These are phyloP conservation scores for Clavelina lepadiformis DNA, from an alignment of 23 tunicate genomes.

Conservation along the genomic window DNA sequence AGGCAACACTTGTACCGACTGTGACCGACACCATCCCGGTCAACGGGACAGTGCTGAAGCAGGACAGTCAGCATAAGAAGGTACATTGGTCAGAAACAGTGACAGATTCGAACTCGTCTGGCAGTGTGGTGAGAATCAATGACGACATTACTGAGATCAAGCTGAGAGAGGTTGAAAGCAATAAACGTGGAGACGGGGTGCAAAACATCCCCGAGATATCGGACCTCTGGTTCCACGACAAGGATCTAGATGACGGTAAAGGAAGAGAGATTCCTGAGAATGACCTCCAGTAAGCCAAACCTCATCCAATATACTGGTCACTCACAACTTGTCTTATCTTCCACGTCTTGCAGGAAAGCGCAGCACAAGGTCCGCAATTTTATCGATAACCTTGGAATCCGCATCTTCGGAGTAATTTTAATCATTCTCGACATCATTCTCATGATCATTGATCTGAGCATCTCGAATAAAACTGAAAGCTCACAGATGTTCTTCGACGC, in stretches of 20 bases:
- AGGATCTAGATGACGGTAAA: conserved; percentile 25
- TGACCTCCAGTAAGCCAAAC: conserved; percentile 47
- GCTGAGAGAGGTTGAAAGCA: too few species aligned
- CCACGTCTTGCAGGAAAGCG: conserved; percentile 23
- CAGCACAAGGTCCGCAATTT: conserved; percentile 38
- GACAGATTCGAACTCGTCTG: too few species aligned
- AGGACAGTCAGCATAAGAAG: conserved; percentile 37
- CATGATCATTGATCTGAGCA: conserved; percentile 72
- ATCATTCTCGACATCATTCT: conserved; percentile 77
- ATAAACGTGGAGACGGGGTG: not conserved
- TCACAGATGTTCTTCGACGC: conserved; percentile 48
- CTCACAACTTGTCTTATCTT: not conserved
- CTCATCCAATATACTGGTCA: too few species aligned
- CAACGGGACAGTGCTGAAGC: not conserved
- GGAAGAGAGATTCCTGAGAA: conserved; percentile 22
- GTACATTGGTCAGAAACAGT: too few species aligned
- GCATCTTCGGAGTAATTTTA: conserved; percentile 55
- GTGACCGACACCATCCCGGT: too few species aligned
- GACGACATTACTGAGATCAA: conserved; percentile 5
- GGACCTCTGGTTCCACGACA: conserved; percentile 47
- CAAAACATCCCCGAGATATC: conserved; percentile 60
- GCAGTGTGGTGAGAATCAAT: too few species aligned
- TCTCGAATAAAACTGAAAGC: conserved; percentile 23
- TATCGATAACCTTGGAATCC: conserved; percentile 50
- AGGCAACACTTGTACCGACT: too few species aligned